Conservation (phyloP, 2,888 invertebrate genomes). For the Ornithoptera alexandrae region DNA sequence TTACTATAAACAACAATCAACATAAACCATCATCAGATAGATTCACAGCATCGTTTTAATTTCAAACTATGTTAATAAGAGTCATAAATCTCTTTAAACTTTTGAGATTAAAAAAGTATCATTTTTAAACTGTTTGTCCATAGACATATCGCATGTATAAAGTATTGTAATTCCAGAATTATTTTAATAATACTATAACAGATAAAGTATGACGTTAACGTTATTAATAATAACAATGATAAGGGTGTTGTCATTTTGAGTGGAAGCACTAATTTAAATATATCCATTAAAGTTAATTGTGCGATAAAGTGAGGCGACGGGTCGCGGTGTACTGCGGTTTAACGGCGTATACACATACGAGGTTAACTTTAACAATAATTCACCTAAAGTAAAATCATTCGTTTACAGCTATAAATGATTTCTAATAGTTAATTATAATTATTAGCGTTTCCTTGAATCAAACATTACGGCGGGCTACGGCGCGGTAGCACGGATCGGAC, state of each 20-base stretch:
- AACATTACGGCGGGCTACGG: no score
- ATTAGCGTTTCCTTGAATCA: neutral
- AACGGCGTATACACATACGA: neutral
- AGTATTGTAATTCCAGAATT: neutral
- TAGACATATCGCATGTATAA: neutral
- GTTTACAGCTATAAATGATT: neutral
- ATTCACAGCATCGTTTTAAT: no score
- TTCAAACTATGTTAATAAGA: no score
- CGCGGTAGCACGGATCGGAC: no score
- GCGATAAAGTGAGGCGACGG: constrained; percentile 61
- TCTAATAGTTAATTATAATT: neutral
- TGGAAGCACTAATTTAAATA: constrained; percentile 68
- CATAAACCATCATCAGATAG: no score
- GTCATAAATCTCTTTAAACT: no score
- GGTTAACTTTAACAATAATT: neutral
- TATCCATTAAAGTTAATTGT: constrained; percentile 78
- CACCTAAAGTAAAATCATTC: neutral
- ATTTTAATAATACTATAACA: constrained; percentile 12
- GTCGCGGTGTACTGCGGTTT: constrained; percentile 47
- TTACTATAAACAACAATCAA: no score
- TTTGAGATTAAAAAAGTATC: no score
- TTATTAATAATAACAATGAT: constrained; percentile 17
- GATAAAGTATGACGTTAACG: constrained; percentile 21
- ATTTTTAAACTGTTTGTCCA: neutral
- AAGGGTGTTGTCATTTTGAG: constrained; percentile 33